Percentiles rank a stretch among this genome's conserved stretches.
Conservation (phyloP, 2,113 vertebrate species). For the Myrmecobius fasciatus region DNA sequence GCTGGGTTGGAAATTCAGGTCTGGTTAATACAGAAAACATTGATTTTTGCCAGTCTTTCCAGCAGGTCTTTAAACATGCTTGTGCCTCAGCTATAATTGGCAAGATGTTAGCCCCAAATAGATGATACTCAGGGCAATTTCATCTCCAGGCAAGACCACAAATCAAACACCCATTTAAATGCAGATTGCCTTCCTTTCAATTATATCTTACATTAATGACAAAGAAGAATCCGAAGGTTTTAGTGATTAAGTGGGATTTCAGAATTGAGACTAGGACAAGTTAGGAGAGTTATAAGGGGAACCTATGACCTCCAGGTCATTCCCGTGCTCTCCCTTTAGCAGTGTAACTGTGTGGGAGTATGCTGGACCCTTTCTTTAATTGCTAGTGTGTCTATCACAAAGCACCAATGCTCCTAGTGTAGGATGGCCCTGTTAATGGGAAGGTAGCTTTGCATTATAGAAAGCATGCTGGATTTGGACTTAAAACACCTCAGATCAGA, state of each 20-base stretch:
- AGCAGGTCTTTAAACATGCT: neutral
- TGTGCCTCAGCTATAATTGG: neutral
- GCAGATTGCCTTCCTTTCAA: neutral
- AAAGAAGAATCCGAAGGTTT: neutral
- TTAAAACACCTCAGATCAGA: neutral
- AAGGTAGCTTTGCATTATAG: neutral
- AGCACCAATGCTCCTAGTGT: neutral
- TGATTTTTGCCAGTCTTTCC: neutral
- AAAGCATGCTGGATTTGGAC: neutral
- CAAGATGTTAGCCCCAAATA: neutral
- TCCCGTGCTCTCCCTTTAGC: neutral
- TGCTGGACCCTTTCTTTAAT: neutral
- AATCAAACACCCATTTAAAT: neutral
- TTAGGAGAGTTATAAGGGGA: neutral
- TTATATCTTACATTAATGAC: neutral
- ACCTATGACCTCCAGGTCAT: neutral
- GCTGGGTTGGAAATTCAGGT: neutral
- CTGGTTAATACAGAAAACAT: neutral
- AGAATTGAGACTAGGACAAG: neutral
- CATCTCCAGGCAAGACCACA: neutral
- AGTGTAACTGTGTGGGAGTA: neutral
- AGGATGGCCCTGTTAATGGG: neutral
- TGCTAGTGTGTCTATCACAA: neutral
- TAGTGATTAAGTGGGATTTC: neutral
- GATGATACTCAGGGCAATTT: neutral